Evolutionary conservation across 2,888 invertebrate genomes (phyloP), one percentile per base, ranked within the genome.

Genomic region (Cephus pulcher): DNA sequence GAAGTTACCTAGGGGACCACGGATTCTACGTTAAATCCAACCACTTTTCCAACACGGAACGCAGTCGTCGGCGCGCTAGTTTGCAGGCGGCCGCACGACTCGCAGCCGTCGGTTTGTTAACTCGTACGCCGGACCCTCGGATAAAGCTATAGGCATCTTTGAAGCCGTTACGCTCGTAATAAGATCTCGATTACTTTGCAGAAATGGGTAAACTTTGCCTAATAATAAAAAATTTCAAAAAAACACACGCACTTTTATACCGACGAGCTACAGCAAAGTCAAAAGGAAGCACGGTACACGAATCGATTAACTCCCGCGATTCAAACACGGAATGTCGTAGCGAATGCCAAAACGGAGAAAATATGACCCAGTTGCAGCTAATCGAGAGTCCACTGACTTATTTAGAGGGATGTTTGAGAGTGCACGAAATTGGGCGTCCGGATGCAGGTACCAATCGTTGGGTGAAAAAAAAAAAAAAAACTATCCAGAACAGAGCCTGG

Each of bases 1-100:
- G 82, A 87, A 89, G 84, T 85, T 84, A 84, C 84, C 79, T 83
- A 79, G 77, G 76, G 80, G 73, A 75, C 79, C 85, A 76, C 76
- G 80, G 79, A 85, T 81, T 81, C 81, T 76, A 23, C 56, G 56
- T 56, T 56, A 56, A 56, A 56, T 56, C 23, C 56, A 56, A 56
- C 56, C 23, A 23, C 56, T 56, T 9, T 15, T 56, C 9, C 56
- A 56, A 23, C 23, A 56, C 9, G 15, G 23, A 23, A 56, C 56
- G 56, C 40, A 40, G 40, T 15, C 40, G 15, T 40, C 15, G 15
- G 15, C 56, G 56, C 56, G 56, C 23, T 56, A 56, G 56, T 56
- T 40, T 9, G 9, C 23, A 23, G 9, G 56, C 56, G 23, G 23
- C 9, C 56, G 9, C 56, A 56, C 56, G 56, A 56, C 2, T 56